Conservation (phyloP, 2,113 vertebrate genomes). For the Ciconia stormi region DNA sequence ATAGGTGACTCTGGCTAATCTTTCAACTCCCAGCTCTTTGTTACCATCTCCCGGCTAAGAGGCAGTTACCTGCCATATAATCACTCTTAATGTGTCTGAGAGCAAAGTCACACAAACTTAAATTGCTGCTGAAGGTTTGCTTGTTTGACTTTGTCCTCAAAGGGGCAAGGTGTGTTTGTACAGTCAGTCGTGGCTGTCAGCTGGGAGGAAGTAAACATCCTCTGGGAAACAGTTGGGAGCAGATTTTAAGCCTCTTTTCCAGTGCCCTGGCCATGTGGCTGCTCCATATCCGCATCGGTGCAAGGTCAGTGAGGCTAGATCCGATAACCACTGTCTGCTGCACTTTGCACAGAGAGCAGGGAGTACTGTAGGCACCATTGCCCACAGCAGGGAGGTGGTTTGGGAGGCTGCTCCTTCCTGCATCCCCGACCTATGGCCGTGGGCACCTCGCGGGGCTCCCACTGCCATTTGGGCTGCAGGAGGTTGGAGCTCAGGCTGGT, state of each 20-base stretch:
- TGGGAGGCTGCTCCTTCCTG: background rate
- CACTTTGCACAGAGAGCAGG: background rate
- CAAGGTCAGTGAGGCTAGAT: background rate
- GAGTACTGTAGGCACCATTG: background rate
- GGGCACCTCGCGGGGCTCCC: fast-evolving
- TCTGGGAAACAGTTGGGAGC: background rate
- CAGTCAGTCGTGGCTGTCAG: background rate
- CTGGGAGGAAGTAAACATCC: slow-evolving; percentile 9
- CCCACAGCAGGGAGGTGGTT: background rate
- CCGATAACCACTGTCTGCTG: background rate
- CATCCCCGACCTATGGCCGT: fast-evolving
- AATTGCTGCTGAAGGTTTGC: background rate
- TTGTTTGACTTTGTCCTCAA: background rate
- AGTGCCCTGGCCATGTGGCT: background rate
- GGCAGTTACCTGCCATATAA: background rate
- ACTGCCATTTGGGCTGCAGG: fast-evolving
- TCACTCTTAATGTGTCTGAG: background rate
- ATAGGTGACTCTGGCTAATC: background rate
- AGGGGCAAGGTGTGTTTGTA: background rate
- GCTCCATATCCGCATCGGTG: background rate
- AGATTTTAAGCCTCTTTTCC: slow-evolving; percentile 11
- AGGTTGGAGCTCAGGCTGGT: background rate
- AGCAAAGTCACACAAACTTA: background rate
- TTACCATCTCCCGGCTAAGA: background rate
- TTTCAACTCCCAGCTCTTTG: background rate